Evolutionary conservation across 2,888 invertebrate genomes (phyloP).

Genomic region (Eupithecia insigniata): DNA sequence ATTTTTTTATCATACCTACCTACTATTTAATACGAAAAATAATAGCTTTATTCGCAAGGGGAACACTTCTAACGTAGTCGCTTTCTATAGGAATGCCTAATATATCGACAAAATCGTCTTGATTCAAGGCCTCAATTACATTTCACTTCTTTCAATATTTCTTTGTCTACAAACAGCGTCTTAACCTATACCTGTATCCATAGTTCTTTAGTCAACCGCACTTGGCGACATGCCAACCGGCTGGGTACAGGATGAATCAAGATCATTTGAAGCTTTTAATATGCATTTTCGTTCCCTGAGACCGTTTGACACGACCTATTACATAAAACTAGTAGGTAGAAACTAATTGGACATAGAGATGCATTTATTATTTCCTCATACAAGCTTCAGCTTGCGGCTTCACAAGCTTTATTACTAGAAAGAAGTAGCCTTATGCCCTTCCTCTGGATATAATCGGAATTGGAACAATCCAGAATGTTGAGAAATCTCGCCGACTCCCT

Average conservation of each 20-base stretch:
- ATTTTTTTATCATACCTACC: too few relatives aligned
- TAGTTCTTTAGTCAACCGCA: slow-evolving; percentile 17
- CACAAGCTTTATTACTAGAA: background rate
- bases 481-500: background rate
- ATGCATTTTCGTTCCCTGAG: background rate
- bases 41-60: too few relatives aligned
- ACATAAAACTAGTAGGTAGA: background rate
- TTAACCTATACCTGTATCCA: slow-evolving; percentile 31
- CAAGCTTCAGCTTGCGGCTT: background rate
- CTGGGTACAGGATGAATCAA: slow-evolving; percentile 48
- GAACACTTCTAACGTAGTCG: too few relatives aligned
- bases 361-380: background rate
- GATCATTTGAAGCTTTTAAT: slow-evolving; percentile 5
- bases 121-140: too few relatives aligned
- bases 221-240: slow-evolving; percentile 41
- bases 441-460: background rate
- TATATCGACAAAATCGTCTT: too few relatives aligned
- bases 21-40: too few relatives aligned
- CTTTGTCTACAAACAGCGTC: slow-evolving; percentile 2
- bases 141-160: too few relatives aligned
- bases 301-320: background rate
- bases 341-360: background rate
- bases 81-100: too few relatives aligned
- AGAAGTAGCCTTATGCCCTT: background rate
- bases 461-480: background rate